These are phyloP conservation scores for Exephanes ischioxanthus DNA, from an alignment of 2,888 invertebrate species.

Conservation along the genomic window DNA sequence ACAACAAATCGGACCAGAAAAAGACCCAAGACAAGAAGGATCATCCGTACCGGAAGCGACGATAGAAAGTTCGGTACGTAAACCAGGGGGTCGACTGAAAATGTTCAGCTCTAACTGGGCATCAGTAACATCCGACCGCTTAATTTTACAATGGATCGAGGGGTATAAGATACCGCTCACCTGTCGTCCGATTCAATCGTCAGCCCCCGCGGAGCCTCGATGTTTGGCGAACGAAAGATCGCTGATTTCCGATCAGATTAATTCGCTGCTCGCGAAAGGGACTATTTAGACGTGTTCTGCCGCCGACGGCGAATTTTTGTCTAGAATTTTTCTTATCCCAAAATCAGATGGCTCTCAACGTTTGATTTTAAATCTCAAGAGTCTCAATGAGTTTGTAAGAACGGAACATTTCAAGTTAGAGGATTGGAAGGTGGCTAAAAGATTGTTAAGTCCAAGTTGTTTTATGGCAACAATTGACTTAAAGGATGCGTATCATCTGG, in stretches of 20 bases:
- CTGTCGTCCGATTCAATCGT: neutral
- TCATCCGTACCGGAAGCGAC: no score
- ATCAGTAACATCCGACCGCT: neutral
- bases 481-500: neutral
- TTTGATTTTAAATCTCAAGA: neutral
- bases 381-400: neutral
- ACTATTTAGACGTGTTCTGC: neutral
- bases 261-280: neutral
- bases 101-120: neutral
- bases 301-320: neutral
- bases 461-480: neutral
- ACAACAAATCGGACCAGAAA: no score
- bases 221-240: neutral
- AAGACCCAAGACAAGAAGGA: no score
- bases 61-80: no score
- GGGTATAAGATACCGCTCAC: neutral
- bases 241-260: neutral
- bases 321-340: neutral
- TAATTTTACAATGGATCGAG: neutral
- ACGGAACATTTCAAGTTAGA: conserved; percentile 3
- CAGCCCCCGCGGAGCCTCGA: neutral
- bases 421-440: neutral
- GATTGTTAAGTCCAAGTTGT: neutral
- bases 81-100: no score
- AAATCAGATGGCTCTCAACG: neutral